Evolutionary conservation across 2,113 vertebrate species (phyloP).

Genomic region (Aix galericulata): DNA sequence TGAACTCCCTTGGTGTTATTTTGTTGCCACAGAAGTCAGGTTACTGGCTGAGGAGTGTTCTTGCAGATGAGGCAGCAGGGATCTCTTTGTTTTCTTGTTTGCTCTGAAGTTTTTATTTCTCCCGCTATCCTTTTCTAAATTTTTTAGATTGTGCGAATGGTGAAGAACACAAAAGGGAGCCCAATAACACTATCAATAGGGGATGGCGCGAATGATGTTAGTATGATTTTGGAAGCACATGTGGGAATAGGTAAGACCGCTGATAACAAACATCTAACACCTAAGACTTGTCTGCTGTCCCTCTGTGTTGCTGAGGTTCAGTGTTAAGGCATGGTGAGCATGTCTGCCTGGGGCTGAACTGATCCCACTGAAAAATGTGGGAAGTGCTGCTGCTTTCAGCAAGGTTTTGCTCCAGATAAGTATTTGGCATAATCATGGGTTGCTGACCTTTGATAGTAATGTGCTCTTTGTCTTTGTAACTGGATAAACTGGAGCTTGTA

Average conservation of each 20-base stretch:
- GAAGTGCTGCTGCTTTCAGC: background rate
- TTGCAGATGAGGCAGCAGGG: background rate
- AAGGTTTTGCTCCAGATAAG: background rate
- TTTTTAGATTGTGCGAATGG: slow-evolving; percentile 93
- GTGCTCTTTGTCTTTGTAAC: background rate
- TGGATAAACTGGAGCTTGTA: no score
- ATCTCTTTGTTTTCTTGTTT: background rate
- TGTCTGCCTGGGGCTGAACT: background rate
- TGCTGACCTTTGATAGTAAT: background rate
- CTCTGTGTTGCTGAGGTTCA: background rate
- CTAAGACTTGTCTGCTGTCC: background rate
- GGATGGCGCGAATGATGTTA: slow-evolving; percentile 97
- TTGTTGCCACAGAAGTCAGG: background rate
- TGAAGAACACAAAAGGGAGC: slow-evolving; percentile 93
- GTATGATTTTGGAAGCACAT: slow-evolving; percentile 98
- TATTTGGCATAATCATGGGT: accelerated
- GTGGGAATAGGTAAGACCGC: slow-evolving; percentile 92
- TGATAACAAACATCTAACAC: accelerated
- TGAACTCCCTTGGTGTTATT: background rate
- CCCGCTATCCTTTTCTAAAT: background rate
- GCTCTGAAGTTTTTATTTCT: background rate
- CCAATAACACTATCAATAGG: slow-evolving; percentile 95
- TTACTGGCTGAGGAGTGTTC: background rate
- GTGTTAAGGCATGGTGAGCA: accelerated
- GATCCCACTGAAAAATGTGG: background rate